Percentiles rank a stretch among this genome's conserved stretches.
These are phyloP conservation scores for Eurytoma adleriae DNA, from an alignment of 2,888 invertebrate species.

Conservation along the genomic window DNA sequence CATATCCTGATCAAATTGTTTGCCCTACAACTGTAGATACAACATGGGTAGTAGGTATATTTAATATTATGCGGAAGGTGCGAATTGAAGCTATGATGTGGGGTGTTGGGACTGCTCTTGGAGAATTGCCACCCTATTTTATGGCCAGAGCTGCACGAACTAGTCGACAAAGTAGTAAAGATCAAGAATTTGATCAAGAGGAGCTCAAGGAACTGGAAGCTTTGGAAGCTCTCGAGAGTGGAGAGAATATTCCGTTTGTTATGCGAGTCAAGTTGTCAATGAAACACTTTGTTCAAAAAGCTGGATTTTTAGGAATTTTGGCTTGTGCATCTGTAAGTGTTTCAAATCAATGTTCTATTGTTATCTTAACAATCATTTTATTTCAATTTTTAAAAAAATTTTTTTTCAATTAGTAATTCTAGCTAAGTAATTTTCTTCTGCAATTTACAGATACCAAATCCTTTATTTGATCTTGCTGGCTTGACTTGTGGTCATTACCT, in stretches of 20 bases:
- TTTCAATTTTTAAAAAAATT: background rate
- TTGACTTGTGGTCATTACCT: slow-evolving; percentile 99
- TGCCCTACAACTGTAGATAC: slow-evolving; percentile 88
- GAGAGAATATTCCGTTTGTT: slow-evolving; percentile 80
- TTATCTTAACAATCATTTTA: background rate
- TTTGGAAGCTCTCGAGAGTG: slow-evolving; percentile 80
- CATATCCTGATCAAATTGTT: slow-evolving; percentile 98
- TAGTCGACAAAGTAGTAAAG: slow-evolving; percentile 68
- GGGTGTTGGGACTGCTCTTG: slow-evolving; percentile 98
- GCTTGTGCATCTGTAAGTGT: slow-evolving; percentile 92
- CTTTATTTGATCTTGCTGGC: slow-evolving; percentile 98
- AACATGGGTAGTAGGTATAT: slow-evolving; percentile 85
- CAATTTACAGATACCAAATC: slow-evolving; percentile 93
- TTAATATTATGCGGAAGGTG: slow-evolving; percentile 96
- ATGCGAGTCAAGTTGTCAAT: slow-evolving; percentile 91
- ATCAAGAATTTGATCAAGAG: slow-evolving; percentile 81
- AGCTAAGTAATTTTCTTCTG: slow-evolving; percentile 25
- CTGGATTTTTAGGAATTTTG: slow-evolving; percentile 97
- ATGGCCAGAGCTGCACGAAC: slow-evolving; percentile 97
- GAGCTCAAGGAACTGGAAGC: slow-evolving; percentile 87
- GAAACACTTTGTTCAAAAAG: slow-evolving; percentile 92
- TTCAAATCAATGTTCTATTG: background rate
- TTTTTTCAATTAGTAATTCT: background rate
- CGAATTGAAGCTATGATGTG: slow-evolving; percentile 98
- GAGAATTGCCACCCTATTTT: slow-evolving; percentile 99